phyloP scores from a whole-genome alignment of 53 echinoderm and acorn worm species.

The Echinometra lucunter region DNA sequence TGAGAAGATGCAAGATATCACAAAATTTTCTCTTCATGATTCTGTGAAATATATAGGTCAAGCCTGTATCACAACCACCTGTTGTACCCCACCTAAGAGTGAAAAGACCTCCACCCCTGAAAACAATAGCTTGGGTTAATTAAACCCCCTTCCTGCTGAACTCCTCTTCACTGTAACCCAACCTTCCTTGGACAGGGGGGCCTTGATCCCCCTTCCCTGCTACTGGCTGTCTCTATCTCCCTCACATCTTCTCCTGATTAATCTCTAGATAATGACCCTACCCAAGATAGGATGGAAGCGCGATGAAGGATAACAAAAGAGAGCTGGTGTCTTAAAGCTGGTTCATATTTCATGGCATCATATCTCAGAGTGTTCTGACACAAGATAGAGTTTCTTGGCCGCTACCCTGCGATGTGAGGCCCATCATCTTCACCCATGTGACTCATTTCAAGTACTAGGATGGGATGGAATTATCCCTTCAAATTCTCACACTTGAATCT shows the following conservation, averaged over 20 bases:
- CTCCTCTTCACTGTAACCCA: conserved; percentile 20
- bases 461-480: conserved; percentile 62
- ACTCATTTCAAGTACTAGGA: conserved; percentile 49
- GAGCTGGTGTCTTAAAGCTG: conserved; percentile 35
- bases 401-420: conserved; percentile 44
- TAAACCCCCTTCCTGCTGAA: conserved; percentile 39
- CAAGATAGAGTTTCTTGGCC: conserved; percentile 45
- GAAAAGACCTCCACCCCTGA: conserved; percentile 13
- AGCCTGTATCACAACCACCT: conserved; percentile 40
- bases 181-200: conserved; percentile 9
- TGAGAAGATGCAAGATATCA: conserved; percentile 5
- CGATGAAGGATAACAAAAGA: conserved; percentile 5
- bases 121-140: conserved; percentile 20
- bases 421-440: conserved; percentile 8
- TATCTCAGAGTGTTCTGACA: conserved; percentile 16
- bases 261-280: conserved; percentile 57
- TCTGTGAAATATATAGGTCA: conserved; percentile 34
- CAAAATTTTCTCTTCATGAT: conserved; percentile 1
- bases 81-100: conserved; percentile 32
- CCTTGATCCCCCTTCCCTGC: conserved; percentile 24
- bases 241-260: conserved; percentile 52
- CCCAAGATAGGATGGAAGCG: background rate
- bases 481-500: conserved; percentile 41
- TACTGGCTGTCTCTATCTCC: background rate
- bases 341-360: conserved; percentile 46